Evolutionary conservation across 2,888 invertebrate genomes (phyloP).

Genomic region (Diabrotica balteata): DNA sequence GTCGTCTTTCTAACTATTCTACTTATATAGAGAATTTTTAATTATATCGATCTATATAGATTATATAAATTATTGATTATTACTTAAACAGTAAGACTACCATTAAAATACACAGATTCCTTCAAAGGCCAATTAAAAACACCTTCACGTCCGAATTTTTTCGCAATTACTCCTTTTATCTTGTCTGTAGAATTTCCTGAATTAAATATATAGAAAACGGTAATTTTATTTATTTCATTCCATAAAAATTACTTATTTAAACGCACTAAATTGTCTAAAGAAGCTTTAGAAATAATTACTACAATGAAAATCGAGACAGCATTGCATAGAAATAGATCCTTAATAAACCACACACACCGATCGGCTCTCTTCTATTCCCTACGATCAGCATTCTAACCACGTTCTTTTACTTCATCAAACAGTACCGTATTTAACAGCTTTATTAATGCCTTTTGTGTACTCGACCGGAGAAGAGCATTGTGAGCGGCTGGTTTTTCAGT

Average conservation of each 20-base stretch:
- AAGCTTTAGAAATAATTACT: conserved; percentile 21
- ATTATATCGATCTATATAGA: no score
- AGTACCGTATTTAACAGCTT: conserved; percentile 44
- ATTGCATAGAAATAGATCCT: conserved; percentile 23
- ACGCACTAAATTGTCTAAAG: conserved; percentile 7
- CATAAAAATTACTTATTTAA: neutral
- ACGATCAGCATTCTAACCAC: conserved; percentile 25
- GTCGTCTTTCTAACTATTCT: no score
- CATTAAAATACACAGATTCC: no score
- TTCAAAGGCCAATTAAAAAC: no score
- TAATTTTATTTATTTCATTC: neutral
- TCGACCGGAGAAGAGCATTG: conserved; percentile 22
- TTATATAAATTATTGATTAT: no score
- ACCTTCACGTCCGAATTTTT: no score
- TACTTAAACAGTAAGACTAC: no score
- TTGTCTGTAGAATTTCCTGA: no score
- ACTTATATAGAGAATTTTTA: no score
- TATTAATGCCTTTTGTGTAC: conserved; percentile 44
- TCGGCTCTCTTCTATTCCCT: conserved; percentile 23
- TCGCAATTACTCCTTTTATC: no score
- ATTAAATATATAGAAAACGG: no score
- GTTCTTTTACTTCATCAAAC: conserved; percentile 37
- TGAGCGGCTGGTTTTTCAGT: conserved; percentile 19
- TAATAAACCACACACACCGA: conserved; percentile 25
- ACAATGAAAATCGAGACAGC: conserved; percentile 10